Evolutionary conservation across 2,797 vertebrate genomes (phyloP).

Genomic region (Cygnus olor): DNA sequence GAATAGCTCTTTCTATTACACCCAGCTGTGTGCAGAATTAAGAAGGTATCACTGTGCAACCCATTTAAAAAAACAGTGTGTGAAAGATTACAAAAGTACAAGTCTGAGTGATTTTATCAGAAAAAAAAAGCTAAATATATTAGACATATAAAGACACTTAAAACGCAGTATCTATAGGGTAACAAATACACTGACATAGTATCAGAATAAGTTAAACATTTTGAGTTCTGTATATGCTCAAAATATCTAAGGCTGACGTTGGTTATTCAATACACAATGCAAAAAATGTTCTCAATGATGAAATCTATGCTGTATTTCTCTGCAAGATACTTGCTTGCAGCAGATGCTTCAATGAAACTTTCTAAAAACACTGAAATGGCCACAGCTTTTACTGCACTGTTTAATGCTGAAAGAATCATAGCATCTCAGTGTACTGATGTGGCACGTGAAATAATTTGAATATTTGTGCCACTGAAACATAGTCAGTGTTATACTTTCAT

Average conservation of each 20-base stretch:
- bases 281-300: background rate
- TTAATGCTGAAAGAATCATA: background rate
- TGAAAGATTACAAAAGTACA: background rate
- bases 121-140: background rate
- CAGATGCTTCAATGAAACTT: background rate
- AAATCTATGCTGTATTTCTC: background rate
- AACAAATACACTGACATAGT: background rate
- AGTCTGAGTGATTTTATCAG: background rate
- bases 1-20: conserved; percentile 11
- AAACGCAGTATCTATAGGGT: background rate
- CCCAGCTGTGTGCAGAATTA: background rate
- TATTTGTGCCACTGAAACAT: background rate
- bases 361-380: background rate
- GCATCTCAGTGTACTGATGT: background rate
- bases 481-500: background rate
- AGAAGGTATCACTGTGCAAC: background rate
- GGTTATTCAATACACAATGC: background rate
- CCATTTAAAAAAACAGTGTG: background rate
- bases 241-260: background rate
- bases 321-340: background rate
- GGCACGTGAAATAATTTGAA: background rate
- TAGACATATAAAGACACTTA: background rate
- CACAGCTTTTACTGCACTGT: background rate
- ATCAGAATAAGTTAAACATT: background rate
- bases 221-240: background rate